A percentile compares a stretch with the other conserved stretches of the same genome.
These are phyloP conservation scores for Psilopogon haemacephalus DNA, from an alignment of 2,113 vertebrate genomes.

Conservation along the genomic window DNA sequence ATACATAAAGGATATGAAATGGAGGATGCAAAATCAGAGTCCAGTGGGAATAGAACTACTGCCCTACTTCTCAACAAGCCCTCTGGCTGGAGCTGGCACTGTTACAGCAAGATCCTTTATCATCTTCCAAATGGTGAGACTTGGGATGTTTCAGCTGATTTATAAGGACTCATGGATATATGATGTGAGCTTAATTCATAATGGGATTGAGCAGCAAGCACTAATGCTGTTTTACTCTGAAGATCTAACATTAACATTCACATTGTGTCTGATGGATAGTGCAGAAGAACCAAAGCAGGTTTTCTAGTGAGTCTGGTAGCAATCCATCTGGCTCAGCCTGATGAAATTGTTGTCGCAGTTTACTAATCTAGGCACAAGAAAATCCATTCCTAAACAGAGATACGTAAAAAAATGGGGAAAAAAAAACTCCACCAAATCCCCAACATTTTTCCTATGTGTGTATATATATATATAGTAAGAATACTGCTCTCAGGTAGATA, in stretches of 20 bases:
- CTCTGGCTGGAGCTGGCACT: background rate
- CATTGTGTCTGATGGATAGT: background rate
- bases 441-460: background rate
- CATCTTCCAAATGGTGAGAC: background rate
- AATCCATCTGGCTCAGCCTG: constrained; percentile 15
- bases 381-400: background rate
- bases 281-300: background rate
- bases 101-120: background rate
- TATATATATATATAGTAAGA: background rate
- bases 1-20: background rate
- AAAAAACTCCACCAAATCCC: background rate
- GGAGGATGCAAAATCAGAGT: background rate
- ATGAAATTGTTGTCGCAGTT: background rate
- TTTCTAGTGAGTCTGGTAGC: constrained; percentile 5
- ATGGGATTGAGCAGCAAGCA: constrained; percentile 37
- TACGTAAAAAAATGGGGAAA: background rate
- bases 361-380: background rate
- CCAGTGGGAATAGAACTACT: background rate
- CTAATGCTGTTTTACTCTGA: constrained; percentile 43
- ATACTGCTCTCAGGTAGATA: background rate
- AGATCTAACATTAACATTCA: constrained; percentile 42
- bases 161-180: constrained; percentile 6
- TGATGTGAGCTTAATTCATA: constrained; percentile 46
- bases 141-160: constrained; percentile 11
- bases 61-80: background rate